Evolutionary conservation across 2,113 vertebrate species (phyloP), one percentile per base, ranked within the genome.

Genomic region (Aphyosemion australe): DNA sequence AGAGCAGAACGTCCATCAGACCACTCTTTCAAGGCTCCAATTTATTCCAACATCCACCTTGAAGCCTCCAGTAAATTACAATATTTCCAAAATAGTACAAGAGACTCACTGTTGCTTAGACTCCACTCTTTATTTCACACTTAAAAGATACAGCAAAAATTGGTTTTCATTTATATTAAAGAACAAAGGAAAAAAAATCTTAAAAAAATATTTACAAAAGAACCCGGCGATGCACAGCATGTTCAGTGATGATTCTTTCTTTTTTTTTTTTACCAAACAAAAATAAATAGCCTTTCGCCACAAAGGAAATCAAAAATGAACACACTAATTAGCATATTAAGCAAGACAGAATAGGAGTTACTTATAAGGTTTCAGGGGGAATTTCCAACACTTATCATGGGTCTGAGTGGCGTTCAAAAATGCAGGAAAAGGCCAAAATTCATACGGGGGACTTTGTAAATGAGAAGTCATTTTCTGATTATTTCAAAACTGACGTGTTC

Each of bases 121-220:
- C 89, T 89, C 83, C 87, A 87, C 64, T 87, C 78, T 93, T 93
- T 93, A 93, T 92, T 93, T 87, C 82, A 92, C 85, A 90, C 75
- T 87, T 89, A 80, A 85, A 85, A 84, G 86, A 90, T 87, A 92
- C 84, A 80, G 84, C 80, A 84, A 84, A 37, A 5, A 7, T 8
- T 70, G 32, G 3, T 74, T 50, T 78, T 75, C 83, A 48, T 55
- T 80, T 75, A 74, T 89, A 65, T 69, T 75, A 83, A 84, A 85
- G 69, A 82, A 75, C 72, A 76, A 84, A 83, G 78, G 71, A 1
- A 37, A 73, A 78, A 70, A 84, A 78, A 5, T 79, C 74, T 86
- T 82, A 91, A 88, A 85, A 91, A 93, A 93, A 92, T 89, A 91
- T 91, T 85, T 91, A 92, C 91, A 91, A 89, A 90, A 90, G 88